Evolutionary conservation across 2,113 vertebrate species (phyloP), one percentile per base, ranked within the genome.

Genomic region (Lipotes vexillifer): DNA sequence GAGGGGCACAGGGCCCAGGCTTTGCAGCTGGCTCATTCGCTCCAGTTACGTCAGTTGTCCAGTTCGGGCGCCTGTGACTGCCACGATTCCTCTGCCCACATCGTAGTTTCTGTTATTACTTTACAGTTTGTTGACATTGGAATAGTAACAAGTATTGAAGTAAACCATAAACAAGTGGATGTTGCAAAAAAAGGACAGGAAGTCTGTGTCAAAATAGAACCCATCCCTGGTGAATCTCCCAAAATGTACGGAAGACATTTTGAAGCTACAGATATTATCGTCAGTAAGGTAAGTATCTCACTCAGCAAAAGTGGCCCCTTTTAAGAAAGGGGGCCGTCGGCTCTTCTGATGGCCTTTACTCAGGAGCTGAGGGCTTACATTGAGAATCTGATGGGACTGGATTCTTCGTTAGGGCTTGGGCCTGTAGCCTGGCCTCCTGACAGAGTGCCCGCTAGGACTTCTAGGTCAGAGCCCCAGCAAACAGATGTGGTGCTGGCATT

Each of bases 191-290:
- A 99, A 96, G 99, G 99, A 55, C 99, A 99, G 98, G 99, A 99
- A 98, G 99, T 99, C 46, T 99, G 99, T 93, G 98, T 99, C 87
- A 99, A 99, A 98, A 99, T 99, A 97, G 99, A 99, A 95, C 99
- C 99, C 87, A 99, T 99, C 94, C 99, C 99, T 2, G 99, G 99
- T 25, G 99, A 99, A 97, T 99, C 99, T 0, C 99, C 99, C n/a
- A 99, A 99, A 98, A 99, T 99, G 99, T 99, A 98, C 8, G 99
- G 99, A 38, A 99, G 99, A 81, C 99, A 99, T 88, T 99, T 99
- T 97, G 99, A 99, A 98, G 99, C 99, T 49, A 99, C 99, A 2
- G 99, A 99, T 96, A 97, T 99, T 87, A 99, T 99, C 0, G 99
- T 99, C 97, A 99, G 99, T 96, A 99, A 99, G 99, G 99, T 99